Evolutionary conservation across 53 echinoderm and acorn worm species (phyloP), one percentile per base, ranked within the genome.

Genomic region (Arbacia lixula): DNA sequence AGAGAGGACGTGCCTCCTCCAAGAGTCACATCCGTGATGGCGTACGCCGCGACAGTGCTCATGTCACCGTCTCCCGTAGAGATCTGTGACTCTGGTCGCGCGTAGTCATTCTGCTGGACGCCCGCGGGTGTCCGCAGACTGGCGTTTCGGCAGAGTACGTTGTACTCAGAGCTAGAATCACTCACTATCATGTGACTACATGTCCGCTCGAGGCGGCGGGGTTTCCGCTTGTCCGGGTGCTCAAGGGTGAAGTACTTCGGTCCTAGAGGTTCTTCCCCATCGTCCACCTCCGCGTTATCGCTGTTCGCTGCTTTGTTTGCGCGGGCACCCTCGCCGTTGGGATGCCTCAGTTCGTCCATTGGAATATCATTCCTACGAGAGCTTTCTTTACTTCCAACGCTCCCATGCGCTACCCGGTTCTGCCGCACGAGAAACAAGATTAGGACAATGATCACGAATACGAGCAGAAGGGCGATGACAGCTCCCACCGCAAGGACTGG

Each of bases 351-450:
- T 9, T 63, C 82, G 30, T 81, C 82, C 63, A 81, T 25, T 0
- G 27, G 63, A 11, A 81, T 81, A 14, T 81, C 82, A 8, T 38
- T 20, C 32, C 31, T 81, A 16, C 64, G 62, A 2, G 29, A 31
- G 63, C 63, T 64, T 12, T 81, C 82, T 46, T 64, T 81, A 31
- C 62, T 64, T 19, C n/a, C 5, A 41, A 41, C 43, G 61, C 82
- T 81, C 31, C 82, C 82, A 35, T 81, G 82, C 6, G 82, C 82
- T 19, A 81, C 82, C 21, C 82, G 82, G 43, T 81, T 81, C 41
- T 81, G 82, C 11, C 82, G 62, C 30, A 81, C 82, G 62, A 81
- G 62, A 27, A 81, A 81, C 10, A 81, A 64, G 19, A 81, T 39
- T 17, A 81, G 49, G 26, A 81, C 82, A 21, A 64, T 64, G 33